Evolutionary conservation across 2,888 invertebrate species (phyloP).

Genomic region (Agrochola lychnidis): DNA sequence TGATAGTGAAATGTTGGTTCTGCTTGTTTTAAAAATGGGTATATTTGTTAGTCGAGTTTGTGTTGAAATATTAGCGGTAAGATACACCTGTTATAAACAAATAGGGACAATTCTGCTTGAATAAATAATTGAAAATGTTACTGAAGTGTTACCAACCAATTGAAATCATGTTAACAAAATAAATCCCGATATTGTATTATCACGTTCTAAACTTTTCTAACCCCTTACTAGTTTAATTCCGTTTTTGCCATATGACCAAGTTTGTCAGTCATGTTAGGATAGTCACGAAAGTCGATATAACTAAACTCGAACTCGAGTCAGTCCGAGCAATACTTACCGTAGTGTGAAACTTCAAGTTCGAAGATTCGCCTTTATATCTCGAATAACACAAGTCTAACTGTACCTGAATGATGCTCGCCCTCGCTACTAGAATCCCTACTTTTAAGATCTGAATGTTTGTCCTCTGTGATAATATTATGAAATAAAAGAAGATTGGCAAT

Average conservation of each 20-base stretch:
- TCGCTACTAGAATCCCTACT: neutral
- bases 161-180: neutral
- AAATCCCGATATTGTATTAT: neutral
- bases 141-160: neutral
- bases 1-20: constrained; percentile 17
- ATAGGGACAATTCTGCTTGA: neutral
- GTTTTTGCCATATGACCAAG: constrained; percentile 5
- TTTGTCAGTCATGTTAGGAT: neutral
- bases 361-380: constrained; percentile 11
- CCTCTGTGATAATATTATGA: constrained; percentile 26
- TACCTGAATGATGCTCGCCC: neutral
- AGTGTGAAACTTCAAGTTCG: neutral
- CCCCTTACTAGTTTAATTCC: constrained; percentile 16
- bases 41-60: neutral
- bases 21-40: constrained; percentile 16
- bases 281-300: constrained; percentile 17
- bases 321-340: neutral
- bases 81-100: neutral
- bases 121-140: neutral
- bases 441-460: constrained; percentile 7
- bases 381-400: constrained; percentile 5
- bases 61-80: constrained; percentile 6
- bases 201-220: constrained; percentile 2
- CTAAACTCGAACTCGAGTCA: neutral
- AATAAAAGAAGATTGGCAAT: constrained; percentile 43